phyloP scores from a whole-genome alignment of 2,888 invertebrate species.

The Abrostola tripartita region DNA sequence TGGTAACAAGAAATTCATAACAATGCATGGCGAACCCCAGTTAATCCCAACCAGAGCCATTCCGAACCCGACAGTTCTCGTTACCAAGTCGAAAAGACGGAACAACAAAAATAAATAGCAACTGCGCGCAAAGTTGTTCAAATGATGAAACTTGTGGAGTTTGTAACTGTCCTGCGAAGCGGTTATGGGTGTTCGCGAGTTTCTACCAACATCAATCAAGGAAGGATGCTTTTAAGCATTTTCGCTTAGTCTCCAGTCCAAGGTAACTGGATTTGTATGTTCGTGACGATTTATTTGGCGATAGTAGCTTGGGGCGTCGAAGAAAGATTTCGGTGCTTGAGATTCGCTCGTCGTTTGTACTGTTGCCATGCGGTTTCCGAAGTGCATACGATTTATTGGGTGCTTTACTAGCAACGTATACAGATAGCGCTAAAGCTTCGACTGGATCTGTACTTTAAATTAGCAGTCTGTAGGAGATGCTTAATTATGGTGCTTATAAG shows the following conservation, averaged over 20 bases:
- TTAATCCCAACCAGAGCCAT: not conserved
- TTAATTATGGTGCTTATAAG: no score
- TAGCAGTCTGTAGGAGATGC: no score
- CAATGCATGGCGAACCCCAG: not conserved
- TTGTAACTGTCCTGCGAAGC: slow-evolving; percentile 52
- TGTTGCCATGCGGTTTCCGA: slow-evolving; percentile 24
- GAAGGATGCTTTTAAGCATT: slow-evolving; percentile 41
- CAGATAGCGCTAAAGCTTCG: not conserved
- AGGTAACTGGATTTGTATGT: slow-evolving; percentile 32
- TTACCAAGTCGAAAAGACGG: slow-evolving; percentile 17
- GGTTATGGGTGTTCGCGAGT: slow-evolving; percentile 44
- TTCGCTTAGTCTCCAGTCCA: slow-evolving; percentile 10
- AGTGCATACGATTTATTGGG: slow-evolving; percentile 33
- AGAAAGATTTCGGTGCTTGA: slow-evolving; percentile 28
- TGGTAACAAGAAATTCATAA: not conserved
- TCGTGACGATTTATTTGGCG: slow-evolving; percentile 31
- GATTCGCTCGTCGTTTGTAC: slow-evolving; percentile 10
- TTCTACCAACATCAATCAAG: slow-evolving; percentile 36
- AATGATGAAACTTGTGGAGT: slow-evolving; percentile 51
- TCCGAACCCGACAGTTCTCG: slow-evolving; percentile 1
- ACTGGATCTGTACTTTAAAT: slow-evolving; percentile 1
- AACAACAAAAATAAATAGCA: slow-evolving; percentile 42
- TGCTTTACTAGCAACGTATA: not conserved
- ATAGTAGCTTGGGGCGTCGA: slow-evolving; percentile 17
- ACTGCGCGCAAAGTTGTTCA: slow-evolving; percentile 30